Evolutionary conservation across 2,888 invertebrate species (phyloP).

Genomic region (Actias luna): DNA sequence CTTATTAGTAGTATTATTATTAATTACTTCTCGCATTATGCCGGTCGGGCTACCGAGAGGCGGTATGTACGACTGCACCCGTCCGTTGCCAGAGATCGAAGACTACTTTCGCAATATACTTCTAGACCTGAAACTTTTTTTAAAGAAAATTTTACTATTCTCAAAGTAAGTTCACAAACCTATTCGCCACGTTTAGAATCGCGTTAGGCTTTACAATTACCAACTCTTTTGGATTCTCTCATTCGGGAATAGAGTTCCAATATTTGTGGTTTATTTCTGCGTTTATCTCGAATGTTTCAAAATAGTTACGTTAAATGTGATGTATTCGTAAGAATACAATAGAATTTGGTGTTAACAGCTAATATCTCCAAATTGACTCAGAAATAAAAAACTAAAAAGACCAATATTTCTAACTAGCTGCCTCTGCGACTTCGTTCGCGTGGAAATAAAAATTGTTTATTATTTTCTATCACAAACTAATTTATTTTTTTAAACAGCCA

Average conservation of each 20-base stretch:
- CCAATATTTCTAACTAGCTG: background rate
- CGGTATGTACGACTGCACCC: too few relatives aligned
- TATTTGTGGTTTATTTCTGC: background rate
- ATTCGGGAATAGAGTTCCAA: background rate
- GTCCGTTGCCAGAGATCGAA: too few relatives aligned
- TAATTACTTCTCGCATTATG: too few relatives aligned
- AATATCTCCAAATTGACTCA: background rate
- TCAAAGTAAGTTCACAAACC: background rate
- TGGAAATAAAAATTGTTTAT: too few relatives aligned
- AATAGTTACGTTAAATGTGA: background rate
- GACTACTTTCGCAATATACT: too few relatives aligned
- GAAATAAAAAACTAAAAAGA: background rate
- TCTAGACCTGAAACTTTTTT: background rate
- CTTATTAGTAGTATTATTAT: too few relatives aligned
- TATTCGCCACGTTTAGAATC: background rate
- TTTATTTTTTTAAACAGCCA: too few relatives aligned
- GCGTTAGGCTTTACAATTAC: background rate
- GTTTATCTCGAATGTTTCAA: background rate
- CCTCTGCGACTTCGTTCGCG: too few relatives aligned
- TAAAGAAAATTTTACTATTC: background rate
- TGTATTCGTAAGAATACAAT: background rate
- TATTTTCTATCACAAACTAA: too few relatives aligned
- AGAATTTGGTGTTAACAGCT: background rate
- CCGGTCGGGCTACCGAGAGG: too few relatives aligned
- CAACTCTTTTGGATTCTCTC: background rate